These are phyloP conservation scores for Gephyroberyx darwinii DNA, from an alignment of 2,797 vertebrate genomes.

Conservation along the genomic window DNA sequence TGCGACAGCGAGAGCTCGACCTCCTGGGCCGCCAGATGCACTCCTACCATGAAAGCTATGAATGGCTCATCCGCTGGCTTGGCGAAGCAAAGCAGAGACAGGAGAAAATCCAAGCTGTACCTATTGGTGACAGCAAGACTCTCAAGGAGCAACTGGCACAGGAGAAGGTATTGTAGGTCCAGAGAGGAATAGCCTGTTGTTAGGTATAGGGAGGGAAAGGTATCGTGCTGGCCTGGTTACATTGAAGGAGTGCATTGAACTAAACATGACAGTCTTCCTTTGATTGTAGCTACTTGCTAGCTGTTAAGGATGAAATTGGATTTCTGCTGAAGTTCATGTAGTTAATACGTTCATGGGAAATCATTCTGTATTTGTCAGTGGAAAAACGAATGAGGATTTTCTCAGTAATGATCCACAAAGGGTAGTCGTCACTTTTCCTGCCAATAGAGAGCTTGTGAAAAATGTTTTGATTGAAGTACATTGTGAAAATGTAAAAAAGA, in stretches of 20 bases:
- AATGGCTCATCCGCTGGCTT: slow-evolving; percentile 87
- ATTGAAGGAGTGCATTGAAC: neutral
- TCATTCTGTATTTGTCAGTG: neutral
- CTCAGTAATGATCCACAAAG: neutral
- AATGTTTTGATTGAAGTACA: neutral
- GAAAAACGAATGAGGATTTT: neutral
- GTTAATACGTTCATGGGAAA: neutral
- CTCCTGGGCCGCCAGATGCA: slow-evolving; percentile 88
- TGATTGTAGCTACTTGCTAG: neutral
- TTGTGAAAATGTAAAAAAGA: neutral
- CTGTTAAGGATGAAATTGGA: neutral
- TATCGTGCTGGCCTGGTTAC: neutral
- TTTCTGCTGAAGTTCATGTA: neutral
- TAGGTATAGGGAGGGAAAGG: too few species aligned
- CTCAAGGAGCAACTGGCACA: slow-evolving; percentile 87
- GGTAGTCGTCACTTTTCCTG: neutral
- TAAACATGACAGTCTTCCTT: neutral
- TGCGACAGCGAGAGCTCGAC: slow-evolving; percentile 88
- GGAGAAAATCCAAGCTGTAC: slow-evolving; percentile 87
- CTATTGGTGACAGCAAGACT: slow-evolving; percentile 76
- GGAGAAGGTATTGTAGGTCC: slow-evolving; percentile 84
- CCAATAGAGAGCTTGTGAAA: neutral
- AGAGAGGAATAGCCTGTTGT: neutral
- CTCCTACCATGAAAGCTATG: slow-evolving; percentile 85
- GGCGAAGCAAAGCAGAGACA: slow-evolving; percentile 84